Base-by-base conservation (phyloP, 2,888 invertebrate genomes). In the Ectemnius continuus region DNA sequence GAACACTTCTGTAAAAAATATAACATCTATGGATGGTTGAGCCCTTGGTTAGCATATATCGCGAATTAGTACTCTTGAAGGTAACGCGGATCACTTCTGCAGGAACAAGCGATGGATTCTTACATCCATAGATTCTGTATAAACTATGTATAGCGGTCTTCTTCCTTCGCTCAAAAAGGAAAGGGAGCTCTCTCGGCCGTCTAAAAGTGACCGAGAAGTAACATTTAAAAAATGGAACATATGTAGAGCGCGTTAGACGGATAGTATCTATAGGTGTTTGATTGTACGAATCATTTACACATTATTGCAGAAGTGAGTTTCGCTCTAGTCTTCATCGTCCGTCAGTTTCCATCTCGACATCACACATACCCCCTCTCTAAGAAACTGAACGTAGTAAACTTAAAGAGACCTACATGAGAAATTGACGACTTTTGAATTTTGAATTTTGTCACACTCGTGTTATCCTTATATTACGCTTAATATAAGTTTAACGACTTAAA, bases 1-100 rank as follows among this genome's bases (percentile, higher is more conserved):
- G 86, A 90, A 90, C 88, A 88, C 89, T 88, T 88, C 88, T 89
- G 89, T 90, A 89, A 89, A 90, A 90, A 90, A 90, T 90, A 90
- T 89, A 90, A 87, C 81, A 88, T 87, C 89, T 90, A 89, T 90
- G 87, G 88, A 88, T 88, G 86, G 86, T 89, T 89, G 88, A 89
- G 89, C 88, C 86, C 83, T 84, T 81, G 85, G 86, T 82, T 77
- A 83, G 85, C 87, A 83, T 78, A 84, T 79, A 80, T 36, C 36
- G 77, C 84, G 82, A 84, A 83, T 75, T 82, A 76, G 75, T 76
- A 82, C 63, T 75, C 75, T 78, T 76, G 75, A 83, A 84, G 81
- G 78, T 80, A 66, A 78, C 65, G 80, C 83, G 81, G 70, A 82
- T 79, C 84, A 81, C 83, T 84, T 84, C 85, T 78, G 83, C 78